Evolutionary conservation across 2,113 vertebrate genomes (phyloP), one percentile per base, ranked within the genome.

Genomic region (Hiodon tergisus): DNA sequence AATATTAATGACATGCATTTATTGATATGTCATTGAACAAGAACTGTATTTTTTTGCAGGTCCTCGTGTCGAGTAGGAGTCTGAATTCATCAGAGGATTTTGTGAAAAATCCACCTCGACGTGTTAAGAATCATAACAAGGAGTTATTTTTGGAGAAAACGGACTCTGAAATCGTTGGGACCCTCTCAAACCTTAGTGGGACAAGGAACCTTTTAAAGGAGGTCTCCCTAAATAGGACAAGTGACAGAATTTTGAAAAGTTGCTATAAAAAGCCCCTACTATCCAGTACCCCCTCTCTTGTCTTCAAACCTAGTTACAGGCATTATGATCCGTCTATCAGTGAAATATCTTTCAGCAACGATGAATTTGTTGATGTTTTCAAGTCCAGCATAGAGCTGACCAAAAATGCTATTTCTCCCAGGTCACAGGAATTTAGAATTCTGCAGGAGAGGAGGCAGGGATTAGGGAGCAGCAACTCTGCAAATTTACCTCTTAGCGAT

Each of bases 41-140:
- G 48, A 47, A 17, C 54, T 58, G 31, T 14, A 11, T 67, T 8
- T 61, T 57, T 10, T 14, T 61, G 3, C n/a, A 83, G 73, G 73
- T 52, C 13, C 67, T 14, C 47, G 7, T 62, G 62, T 9, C 72
- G 57, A 59, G 69, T 13, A 58, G 69, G 47, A 77, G 70, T 3
- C 67, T 85, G 2, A 79, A 86, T 82, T 90, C 88, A 3, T 88
- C 87, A 0, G 85, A 88, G 7, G 87, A 91, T 10, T 89, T 89
- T 54, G 51, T 76, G 7, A 61, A 68, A 11, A 8, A 4, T 5
- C 13, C 61, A 51, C 7, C 47, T 5, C 63, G 0, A 4, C 13
- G 52, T 48, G 8, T 73, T 6, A 82, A 16, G 51, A 77, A 3
- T 50, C 0, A 52, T 48, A 61, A 10, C 4, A 8, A 50, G 6